Conservation (phyloP, 2,888 invertebrate genomes). For the Oligia fasciuncula region DNA sequence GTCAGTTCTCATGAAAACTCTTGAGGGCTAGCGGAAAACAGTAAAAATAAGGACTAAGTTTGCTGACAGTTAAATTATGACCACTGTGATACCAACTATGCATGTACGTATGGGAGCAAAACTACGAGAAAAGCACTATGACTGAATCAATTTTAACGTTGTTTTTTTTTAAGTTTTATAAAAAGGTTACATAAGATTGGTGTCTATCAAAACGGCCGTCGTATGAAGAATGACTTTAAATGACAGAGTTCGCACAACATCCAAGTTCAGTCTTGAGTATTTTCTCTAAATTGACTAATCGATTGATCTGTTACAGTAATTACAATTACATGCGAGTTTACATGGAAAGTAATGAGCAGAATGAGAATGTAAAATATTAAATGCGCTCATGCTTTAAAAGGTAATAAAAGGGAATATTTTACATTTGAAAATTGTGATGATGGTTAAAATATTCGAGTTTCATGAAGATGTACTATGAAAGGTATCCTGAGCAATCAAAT, state of each 20-base stretch:
- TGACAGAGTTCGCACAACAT: conserved; percentile 72
- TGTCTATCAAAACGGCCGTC: conserved; percentile 35
- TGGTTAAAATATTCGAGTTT: conserved; percentile 11
- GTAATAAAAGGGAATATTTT: neutral
- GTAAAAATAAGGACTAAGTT: neutral
- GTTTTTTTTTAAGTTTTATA: neutral
- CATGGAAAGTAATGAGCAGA: conserved; percentile 31
- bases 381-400: conserved; percentile 32
- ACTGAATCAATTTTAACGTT: neutral
- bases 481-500: conserved; percentile 4
- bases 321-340: conserved; percentile 51
- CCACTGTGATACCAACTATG: neutral
- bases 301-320: conserved; percentile 74
- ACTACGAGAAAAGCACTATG: neutral
- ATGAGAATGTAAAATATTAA: conserved; percentile 1
- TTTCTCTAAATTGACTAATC: conserved; percentile 86
- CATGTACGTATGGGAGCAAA: neutral
- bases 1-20: neutral
- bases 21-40: neutral
- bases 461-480: conserved; percentile 1
- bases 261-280: conserved; percentile 87
- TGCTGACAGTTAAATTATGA: neutral
- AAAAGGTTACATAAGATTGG: neutral
- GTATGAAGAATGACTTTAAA: conserved; percentile 49
- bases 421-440: conserved; percentile 21